These are phyloP conservation scores for Dorcus hopei DNA, from an alignment of 2,888 invertebrate species.

Conservation along the genomic window DNA sequence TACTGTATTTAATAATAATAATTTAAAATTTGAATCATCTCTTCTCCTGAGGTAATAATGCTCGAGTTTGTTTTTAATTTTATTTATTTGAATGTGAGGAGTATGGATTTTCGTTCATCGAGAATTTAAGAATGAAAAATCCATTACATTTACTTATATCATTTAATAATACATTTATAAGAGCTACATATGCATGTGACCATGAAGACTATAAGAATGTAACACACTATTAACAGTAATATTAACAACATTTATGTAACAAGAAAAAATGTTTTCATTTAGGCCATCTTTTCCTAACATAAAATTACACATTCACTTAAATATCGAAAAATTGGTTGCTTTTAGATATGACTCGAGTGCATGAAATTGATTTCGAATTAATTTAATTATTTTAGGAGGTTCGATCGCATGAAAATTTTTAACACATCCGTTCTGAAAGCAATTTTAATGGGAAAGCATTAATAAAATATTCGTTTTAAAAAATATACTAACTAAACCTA, in stretches of 20 bases:
- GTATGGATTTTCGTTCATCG: too few species aligned
- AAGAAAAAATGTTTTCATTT: slow-evolving; percentile 32
- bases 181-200: slow-evolving; percentile 39
- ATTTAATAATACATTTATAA: slow-evolving; percentile 42
- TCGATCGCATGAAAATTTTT: too few species aligned
- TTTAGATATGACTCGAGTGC: slow-evolving; percentile 3
- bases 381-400: too few species aligned
- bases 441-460: not conserved
- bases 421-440: not conserved
- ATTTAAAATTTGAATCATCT: too few species aligned
- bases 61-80: too few species aligned
- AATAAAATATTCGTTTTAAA: not conserved
- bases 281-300: slow-evolving; percentile 36
- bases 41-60: too few species aligned
- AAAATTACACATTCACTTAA: slow-evolving; percentile 3
- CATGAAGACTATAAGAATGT: slow-evolving; percentile 39
- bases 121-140: too few species aligned
- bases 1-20: too few species aligned
- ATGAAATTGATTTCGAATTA: too few species aligned
- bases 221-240: slow-evolving; percentile 39
- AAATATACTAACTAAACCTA: slow-evolving; percentile 6
- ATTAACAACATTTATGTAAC: slow-evolving; percentile 43
- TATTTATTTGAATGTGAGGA: too few species aligned
- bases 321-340: not conserved
- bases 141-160: slow-evolving; percentile 8